Percentiles rank a stretch among this genome's conserved stretches.
These are phyloP conservation scores for Stomatorhinus ivindoensis DNA, from an alignment of 2,113 vertebrate species.

Conservation along the genomic window DNA sequence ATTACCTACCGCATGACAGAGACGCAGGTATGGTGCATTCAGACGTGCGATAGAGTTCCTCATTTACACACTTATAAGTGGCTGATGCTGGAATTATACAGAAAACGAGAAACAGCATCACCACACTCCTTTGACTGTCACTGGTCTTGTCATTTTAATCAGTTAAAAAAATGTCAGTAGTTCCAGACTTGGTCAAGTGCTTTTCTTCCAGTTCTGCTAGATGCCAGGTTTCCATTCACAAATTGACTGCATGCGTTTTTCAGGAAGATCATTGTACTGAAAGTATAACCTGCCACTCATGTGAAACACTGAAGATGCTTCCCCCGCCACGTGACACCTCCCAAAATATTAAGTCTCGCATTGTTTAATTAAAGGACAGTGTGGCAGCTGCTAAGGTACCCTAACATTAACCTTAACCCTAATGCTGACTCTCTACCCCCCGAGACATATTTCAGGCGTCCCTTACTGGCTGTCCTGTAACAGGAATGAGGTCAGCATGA, in stretches of 20 bases:
- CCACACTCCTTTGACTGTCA: not conserved
- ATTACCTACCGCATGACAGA: slow-evolving; percentile 28
- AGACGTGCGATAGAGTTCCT: not conserved
- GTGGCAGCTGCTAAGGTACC: not conserved
- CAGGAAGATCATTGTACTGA: slow-evolving; percentile 49
- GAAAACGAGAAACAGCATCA: not conserved
- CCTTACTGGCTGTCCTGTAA: not conserved
- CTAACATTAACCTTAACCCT: not conserved
- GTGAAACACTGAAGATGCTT: too few species aligned
- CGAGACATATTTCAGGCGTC: slow-evolving; percentile 28
- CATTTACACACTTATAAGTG: not conserved
- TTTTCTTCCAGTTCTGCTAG: slow-evolving; percentile 5
- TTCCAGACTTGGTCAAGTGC: not conserved
- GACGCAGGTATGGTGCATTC: not conserved
- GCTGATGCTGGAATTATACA: not conserved
- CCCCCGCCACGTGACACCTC: too few species aligned
- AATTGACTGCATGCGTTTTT: slow-evolving; percentile 55
- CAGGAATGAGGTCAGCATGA: not conserved
- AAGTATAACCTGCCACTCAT: slow-evolving; percentile 4
- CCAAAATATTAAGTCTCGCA: not conserved
- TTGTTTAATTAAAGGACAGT: not conserved
- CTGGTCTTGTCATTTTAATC: not conserved
- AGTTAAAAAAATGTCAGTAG: not conserved
- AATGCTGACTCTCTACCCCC: not conserved
- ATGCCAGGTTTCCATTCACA: slow-evolving; percentile 45